Evolutionary conservation across 2,888 invertebrate genomes (phyloP).

Genomic region (Dioctria rufipes): DNA sequence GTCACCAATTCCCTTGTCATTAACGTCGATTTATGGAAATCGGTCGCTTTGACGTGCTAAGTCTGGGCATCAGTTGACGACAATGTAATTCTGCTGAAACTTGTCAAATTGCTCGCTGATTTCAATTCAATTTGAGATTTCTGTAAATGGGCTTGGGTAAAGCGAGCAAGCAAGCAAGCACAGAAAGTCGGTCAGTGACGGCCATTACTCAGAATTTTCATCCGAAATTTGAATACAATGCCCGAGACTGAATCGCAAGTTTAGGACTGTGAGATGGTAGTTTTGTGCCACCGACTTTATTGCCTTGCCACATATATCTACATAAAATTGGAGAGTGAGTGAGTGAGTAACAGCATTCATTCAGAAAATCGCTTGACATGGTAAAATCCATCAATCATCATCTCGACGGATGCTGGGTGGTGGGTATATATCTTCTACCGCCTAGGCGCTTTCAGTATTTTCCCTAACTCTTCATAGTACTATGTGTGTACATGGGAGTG

Average conservation of each 20-base stretch:
- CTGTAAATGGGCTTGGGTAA: neutral
- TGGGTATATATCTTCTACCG: neutral
- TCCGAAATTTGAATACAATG: conserved; percentile 59
- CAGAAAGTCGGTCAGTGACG: conserved; percentile 3
- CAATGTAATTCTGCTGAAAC: conserved; percentile 14
- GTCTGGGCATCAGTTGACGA: conserved; percentile 22
- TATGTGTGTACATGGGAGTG: no score
- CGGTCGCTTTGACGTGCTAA: neutral
- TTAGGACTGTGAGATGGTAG: neutral
- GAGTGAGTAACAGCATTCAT: conserved; percentile 47
- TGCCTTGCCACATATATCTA: neutral
- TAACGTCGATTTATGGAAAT: conserved; percentile 50
- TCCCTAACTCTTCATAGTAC: neutral
- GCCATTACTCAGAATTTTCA: conserved; percentile 57
- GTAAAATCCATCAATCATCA: conserved; percentile 59
- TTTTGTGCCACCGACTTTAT: conserved; percentile 1
- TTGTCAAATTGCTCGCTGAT: conserved; percentile 41
- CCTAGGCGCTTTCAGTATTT: conserved; percentile 15
- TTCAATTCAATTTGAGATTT: conserved; percentile 6
- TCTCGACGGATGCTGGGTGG: conserved; percentile 16
- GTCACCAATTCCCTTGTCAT: conserved; percentile 17
- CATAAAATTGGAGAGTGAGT: no score
- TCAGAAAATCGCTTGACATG: conserved; percentile 57
- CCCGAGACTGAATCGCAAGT: conserved; percentile 10
- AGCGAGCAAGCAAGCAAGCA: neutral